These are phyloP conservation scores for Coremacera marginata DNA, from an alignment of 2,888 invertebrate genomes.

Conservation along the genomic window DNA sequence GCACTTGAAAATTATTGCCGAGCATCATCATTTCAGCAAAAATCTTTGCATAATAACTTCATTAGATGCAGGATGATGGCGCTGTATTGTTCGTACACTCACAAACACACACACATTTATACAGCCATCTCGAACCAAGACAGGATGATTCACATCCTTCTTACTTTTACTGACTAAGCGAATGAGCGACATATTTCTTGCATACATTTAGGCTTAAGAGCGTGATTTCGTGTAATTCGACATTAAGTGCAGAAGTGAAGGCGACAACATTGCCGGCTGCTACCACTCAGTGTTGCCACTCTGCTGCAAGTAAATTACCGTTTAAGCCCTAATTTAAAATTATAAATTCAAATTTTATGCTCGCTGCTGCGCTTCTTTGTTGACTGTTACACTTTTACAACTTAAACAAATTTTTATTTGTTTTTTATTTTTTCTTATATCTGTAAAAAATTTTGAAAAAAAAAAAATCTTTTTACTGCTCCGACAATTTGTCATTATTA, in stretches of 20 bases:
- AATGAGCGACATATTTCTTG: conserved; percentile 7
- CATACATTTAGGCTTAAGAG: conserved; percentile 5
- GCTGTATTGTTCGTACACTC: background rate
- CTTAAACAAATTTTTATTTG: too few relatives aligned
- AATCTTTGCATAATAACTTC: conserved; percentile 5
- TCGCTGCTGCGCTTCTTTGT: background rate
- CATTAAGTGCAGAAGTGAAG: conserved; percentile 14
- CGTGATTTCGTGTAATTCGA: conserved; percentile 14
- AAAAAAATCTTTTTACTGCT: too few relatives aligned
- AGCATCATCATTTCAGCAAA: conserved; percentile 10
- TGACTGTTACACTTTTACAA: too few relatives aligned
- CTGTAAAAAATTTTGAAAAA: too few relatives aligned
- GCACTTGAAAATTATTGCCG: conserved; percentile 10
- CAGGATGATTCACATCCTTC: background rate
- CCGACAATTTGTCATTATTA: too few relatives aligned
- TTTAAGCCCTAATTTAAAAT: conserved; percentile 13
- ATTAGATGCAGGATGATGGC: background rate
- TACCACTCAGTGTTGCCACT: background rate
- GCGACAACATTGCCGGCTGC: background rate
- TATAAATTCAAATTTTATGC: conserved; percentile 33
- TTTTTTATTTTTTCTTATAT: background rate
- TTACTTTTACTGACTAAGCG: background rate
- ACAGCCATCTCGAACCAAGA: background rate
- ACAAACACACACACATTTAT: background rate
- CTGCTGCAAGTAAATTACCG: conserved; percentile 14